phyloP scores from a whole-genome alignment of 1,140 invertebrate genomes.

The Bradynema listronoti region DNA sequence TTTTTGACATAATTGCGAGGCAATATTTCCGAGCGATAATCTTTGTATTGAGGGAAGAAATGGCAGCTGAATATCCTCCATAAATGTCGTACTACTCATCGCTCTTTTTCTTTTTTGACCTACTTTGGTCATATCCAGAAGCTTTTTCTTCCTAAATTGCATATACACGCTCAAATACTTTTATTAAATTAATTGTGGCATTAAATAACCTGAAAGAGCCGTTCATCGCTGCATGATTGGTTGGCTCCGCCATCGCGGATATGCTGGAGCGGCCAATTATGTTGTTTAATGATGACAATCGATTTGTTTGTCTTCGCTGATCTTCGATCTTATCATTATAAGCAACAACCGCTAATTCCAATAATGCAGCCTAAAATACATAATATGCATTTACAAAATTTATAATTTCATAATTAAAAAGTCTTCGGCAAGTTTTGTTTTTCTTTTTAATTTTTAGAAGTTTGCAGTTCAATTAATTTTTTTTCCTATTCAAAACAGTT shows the following conservation, averaged over 20 bases:
- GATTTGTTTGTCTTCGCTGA: constrained; percentile 40
- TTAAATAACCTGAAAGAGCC: not conserved
- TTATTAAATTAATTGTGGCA: no score
- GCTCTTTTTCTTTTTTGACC: no score
- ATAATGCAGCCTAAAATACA: constrained; percentile 36
- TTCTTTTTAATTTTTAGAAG: not conserved
- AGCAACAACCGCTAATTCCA: constrained; percentile 53
- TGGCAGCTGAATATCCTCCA: no score
- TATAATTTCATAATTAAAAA: constrained; percentile 6
- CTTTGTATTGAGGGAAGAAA: no score
- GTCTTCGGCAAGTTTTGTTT: constrained; percentile 8
- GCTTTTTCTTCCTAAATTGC: no score
- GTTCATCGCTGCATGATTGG: constrained; percentile 3
- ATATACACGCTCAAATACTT: no score
- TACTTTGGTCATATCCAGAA: no score
- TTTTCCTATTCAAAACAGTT: constrained; percentile 5
- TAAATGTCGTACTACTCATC: no score
- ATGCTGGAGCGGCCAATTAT: constrained; percentile 26
- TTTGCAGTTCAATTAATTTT: not conserved
- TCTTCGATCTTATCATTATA: constrained; percentile 57
- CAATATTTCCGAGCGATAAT: no score
- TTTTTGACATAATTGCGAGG: constrained; percentile 8
- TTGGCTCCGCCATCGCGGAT: constrained; percentile 15
- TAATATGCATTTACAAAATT: constrained; percentile 22
- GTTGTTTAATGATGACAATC: constrained; percentile 40